Evolutionary conservation across 2,797 vertebrate genomes (phyloP), one percentile per base, ranked within the genome.

Genomic region (Acanthurus lineatus): DNA sequence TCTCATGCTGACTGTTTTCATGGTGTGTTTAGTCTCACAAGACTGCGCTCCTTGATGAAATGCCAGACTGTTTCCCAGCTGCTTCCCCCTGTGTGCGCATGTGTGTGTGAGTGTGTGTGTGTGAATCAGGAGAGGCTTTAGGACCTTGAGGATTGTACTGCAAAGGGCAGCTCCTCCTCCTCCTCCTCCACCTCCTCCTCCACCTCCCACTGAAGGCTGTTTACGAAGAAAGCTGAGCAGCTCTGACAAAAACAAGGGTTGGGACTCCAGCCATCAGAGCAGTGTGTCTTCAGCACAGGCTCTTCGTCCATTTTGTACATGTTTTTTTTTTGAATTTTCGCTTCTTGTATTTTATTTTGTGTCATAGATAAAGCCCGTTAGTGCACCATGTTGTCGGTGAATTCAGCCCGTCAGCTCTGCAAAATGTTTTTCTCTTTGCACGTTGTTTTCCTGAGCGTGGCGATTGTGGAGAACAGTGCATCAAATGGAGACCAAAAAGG

Each of bases 211-310:
- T 77, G 78, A 81, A 88, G 84, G 89, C 86, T 95, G 95, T 95
- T 95, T 93, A 95, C 84, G 0, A 87, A 88, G 89, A 90, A 86
- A 91, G 66, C 84, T 57, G 81, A 77, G 67, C 76, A 61, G 17
- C 40, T 71, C 60, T 32, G 82, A 85, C 81, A 83, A 93, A 92
- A 95, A 94, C 90, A 93, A 93, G 90, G 89, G 89, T 86, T 88
- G 84, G 61, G 90, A 84, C 84, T 72, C 25, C 20, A 44, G 47
- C 28, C 61, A 81, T 60, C 51, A 59, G 86, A 91, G 93, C 94
- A 93, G 93, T 93, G 91, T 93, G 93, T 59, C 72, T 83, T 85
- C 88, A 89, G 88, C 91, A 90, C 70, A 95, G 91, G 92, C 91
- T 93, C 93, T 83, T 82, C 56, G 17, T 48, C 63, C 64, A 22